A percentile compares a stretch with the other conserved stretches of the same genome.
Evolutionary conservation across 2,888 invertebrate species (phyloP).

Genomic region (Drosophila tripunctata): DNA sequence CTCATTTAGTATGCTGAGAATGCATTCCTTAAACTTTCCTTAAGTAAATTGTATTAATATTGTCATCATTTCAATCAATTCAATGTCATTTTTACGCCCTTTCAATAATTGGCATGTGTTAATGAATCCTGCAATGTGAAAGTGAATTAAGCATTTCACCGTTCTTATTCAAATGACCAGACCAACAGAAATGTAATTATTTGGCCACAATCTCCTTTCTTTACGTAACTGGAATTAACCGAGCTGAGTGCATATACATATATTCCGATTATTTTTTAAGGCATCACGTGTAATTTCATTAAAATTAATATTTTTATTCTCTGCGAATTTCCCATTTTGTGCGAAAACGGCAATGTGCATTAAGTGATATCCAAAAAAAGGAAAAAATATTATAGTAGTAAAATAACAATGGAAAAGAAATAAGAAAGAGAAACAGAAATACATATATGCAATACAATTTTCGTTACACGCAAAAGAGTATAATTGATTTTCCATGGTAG

Average conservation of each 20-base stretch:
- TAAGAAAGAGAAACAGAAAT: conserved; percentile 6
- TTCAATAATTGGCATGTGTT: conserved; percentile 8
- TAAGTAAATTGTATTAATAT: no score
- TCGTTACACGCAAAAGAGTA: conserved; percentile 30
- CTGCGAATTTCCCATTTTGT: conserved; percentile 48
- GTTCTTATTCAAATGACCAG: conserved; percentile 26
- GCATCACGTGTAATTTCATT: conserved; percentile 19
- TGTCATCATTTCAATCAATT: conserved; percentile 13
- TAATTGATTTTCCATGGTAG: conserved; percentile 67
- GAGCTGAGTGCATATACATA: neutral
- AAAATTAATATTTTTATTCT: conserved; percentile 31
- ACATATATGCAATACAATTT: conserved; percentile 43
- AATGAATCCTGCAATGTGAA: conserved; percentile 18
- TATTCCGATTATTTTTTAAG: conserved; percentile 2
- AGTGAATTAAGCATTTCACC: conserved; percentile 28
- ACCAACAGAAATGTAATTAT: conserved; percentile 50
- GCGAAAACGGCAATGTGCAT: conserved; percentile 45
- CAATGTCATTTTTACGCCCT: conserved; percentile 34
- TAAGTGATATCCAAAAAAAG: conserved; percentile 19
- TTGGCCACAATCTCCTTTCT: conserved; percentile 8
- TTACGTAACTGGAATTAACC: conserved; percentile 1
- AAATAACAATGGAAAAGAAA: conserved; percentile 16
- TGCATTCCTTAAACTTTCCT: no score
- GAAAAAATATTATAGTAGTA: conserved; percentile 1
- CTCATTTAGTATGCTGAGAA: no score